Conservation (phyloP, 2,888 invertebrate species). For the Rhaphigaster nebulosa region DNA sequence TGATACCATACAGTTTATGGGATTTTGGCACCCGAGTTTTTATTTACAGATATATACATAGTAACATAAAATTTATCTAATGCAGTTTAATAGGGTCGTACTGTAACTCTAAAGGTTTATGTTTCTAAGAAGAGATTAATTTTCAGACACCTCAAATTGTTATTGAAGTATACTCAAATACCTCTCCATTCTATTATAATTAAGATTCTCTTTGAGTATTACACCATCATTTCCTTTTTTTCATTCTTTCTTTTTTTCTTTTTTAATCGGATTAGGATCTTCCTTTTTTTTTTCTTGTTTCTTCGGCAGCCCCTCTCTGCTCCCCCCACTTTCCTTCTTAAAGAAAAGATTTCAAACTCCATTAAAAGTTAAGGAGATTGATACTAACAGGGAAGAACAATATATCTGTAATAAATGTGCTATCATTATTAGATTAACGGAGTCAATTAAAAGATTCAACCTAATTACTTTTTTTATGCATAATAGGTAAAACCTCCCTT, state of each 20-base stretch:
- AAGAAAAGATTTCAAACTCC: conserved; percentile 11
- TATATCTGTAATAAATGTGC: neutral
- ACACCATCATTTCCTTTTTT: too few relatives aligned
- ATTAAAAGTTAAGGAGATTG: conserved; percentile 8
- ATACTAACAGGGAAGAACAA: neutral
- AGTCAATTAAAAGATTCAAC: neutral
- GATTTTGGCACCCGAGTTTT: too few relatives aligned
- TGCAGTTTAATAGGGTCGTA: too few relatives aligned
- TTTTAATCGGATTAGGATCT: neutral
- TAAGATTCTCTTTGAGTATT: neutral
- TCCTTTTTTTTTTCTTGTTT: neutral
- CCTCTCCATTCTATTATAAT: neutral
- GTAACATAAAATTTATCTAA: too few relatives aligned
- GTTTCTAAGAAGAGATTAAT: too few relatives aligned
- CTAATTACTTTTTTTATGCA: neutral
- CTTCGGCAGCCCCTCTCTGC: neutral
- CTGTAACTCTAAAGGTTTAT: too few relatives aligned
- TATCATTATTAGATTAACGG: neutral
- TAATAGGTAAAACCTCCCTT: too few relatives aligned
- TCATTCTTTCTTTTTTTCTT: neutral
- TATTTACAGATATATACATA: too few relatives aligned
- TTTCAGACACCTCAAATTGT: neutral
- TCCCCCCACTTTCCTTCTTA: neutral
- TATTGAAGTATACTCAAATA: neutral
- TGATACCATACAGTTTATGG: too few relatives aligned